phyloP scores from a whole-genome alignment of 2,888 invertebrate genomes.

The Tigriopus californicus region DNA sequence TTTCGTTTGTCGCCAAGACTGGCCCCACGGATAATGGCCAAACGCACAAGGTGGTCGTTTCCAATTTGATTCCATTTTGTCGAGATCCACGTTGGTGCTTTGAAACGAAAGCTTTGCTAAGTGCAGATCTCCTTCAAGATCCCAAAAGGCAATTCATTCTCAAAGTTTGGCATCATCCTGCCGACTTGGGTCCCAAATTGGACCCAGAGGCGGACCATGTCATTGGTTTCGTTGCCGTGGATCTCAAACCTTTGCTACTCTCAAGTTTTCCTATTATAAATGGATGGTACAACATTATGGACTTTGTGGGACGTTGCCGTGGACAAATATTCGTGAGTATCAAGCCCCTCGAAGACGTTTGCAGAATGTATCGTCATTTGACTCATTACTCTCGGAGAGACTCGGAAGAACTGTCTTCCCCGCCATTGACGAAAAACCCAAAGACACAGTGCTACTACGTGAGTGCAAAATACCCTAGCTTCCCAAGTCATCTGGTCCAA shows the following conservation, averaged over 20 bases:
- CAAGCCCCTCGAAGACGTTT: not conserved
- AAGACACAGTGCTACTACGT: too few species aligned
- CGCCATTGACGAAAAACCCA: too few species aligned
- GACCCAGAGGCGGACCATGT: not conserved
- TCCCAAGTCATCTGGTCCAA: too few species aligned
- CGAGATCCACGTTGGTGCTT: not conserved
- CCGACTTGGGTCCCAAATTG: too few species aligned
- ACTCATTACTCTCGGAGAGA: too few species aligned
- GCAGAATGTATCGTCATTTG: too few species aligned
- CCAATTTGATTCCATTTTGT: too few species aligned
- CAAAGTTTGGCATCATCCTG: constrained; percentile 4
- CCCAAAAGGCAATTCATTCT: not conserved
- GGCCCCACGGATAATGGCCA: too few species aligned
- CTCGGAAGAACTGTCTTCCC: too few species aligned
- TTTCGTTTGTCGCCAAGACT: too few species aligned
- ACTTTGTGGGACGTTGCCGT: not conserved
- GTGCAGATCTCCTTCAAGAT: not conserved
- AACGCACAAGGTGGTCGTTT: too few species aligned
- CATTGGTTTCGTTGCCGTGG: not conserved
- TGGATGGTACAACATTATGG: not conserved
- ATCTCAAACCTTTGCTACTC: not conserved
- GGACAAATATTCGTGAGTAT: not conserved
- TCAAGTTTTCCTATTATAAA: not conserved
- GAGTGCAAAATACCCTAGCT: too few species aligned
- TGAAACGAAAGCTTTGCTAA: not conserved